phyloP scores from a whole-genome alignment of 2,113 vertebrate genomes.

The Plecotus auritus region DNA sequence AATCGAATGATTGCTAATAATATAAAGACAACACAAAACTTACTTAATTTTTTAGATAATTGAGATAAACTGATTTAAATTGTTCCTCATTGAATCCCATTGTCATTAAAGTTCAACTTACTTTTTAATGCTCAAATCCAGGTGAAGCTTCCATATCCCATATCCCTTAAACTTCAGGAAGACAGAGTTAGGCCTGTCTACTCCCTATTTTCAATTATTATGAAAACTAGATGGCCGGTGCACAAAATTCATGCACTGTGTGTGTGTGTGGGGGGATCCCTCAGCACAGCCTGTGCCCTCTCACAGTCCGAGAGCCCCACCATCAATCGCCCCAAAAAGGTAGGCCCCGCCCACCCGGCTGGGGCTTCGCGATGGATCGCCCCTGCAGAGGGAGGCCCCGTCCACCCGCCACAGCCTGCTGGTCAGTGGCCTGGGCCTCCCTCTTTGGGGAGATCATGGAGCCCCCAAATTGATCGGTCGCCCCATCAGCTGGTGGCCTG shows the following conservation, averaged over 20 bases:
- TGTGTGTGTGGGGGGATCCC: too few relatives aligned
- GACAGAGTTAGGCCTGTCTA: not conserved
- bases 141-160: not conserved
- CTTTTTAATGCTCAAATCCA: not conserved
- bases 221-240: not conserved
- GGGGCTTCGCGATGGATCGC: too few relatives aligned
- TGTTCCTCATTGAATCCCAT: not conserved
- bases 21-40: not conserved
- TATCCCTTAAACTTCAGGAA: not conserved
- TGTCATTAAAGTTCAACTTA: not conserved
- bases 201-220: not conserved
- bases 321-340: too few relatives aligned
- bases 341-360: too few relatives aligned
- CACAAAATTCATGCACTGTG: too few relatives aligned
- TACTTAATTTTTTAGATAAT: not conserved
- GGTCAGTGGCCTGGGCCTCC: too few relatives aligned
- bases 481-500: too few relatives aligned
- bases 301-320: too few relatives aligned
- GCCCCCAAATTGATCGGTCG: fast-evolving
- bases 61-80: not conserved
- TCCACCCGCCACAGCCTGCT: too few relatives aligned
- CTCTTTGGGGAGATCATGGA: too few relatives aligned
- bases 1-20: not conserved
- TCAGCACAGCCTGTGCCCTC: too few relatives aligned
- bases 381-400: too few relatives aligned